Conservation (phyloP, 1,140 invertebrate genomes). For the Coelopa frigida region DNA sequence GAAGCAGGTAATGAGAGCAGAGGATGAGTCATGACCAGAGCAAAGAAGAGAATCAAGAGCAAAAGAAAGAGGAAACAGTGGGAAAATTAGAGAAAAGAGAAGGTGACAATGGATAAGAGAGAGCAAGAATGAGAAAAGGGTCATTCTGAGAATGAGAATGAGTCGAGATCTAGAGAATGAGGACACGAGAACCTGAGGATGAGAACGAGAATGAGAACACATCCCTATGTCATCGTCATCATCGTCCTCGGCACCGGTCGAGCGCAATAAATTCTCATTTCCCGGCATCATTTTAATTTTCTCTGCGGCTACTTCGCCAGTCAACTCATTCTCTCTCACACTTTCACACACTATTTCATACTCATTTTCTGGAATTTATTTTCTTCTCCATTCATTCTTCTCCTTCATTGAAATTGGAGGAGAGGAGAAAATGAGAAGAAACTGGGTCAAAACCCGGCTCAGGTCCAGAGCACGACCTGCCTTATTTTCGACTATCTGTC, state of each 20-base stretch:
- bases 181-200: neutral
- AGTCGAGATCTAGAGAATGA: neutral
- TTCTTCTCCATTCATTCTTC: too few relatives aligned
- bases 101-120: neutral
- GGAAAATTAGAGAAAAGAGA: neutral
- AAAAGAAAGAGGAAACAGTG: neutral
- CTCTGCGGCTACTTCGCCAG: too few relatives aligned
- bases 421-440: neutral
- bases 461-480: too few relatives aligned
- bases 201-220: neutral
- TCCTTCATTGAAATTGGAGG: neutral
- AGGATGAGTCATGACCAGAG: neutral
- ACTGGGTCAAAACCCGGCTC: too few relatives aligned
- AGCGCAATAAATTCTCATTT: too few relatives aligned
- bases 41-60: neutral
- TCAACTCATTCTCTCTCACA: too few relatives aligned
- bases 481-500: too few relatives aligned
- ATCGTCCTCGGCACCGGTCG: too few relatives aligned
- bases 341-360: too few relatives aligned
- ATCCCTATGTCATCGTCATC: too few relatives aligned
- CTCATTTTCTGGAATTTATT: too few relatives aligned
- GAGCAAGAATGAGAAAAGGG: neutral
- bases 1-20: neutral
- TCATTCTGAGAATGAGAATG: neutral
- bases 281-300: too few relatives aligned